Conservation (phyloP, 2,113 vertebrate genomes). For the Xiphophorus maculatus region DNA sequence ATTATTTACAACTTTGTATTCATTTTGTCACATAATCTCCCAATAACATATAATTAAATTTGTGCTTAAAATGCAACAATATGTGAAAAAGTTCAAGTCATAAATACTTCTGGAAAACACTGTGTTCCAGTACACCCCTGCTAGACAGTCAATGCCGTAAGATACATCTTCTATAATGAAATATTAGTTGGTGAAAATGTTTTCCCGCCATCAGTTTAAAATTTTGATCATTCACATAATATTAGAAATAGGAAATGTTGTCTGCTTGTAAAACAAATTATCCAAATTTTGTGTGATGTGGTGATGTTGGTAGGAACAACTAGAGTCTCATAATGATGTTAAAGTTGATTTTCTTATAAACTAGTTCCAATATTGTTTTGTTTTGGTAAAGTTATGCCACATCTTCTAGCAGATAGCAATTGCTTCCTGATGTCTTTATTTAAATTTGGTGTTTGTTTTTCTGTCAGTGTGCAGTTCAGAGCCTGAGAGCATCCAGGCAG, state of each 20-base stretch:
- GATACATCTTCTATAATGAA: neutral
- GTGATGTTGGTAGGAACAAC: no score
- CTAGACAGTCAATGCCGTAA: neutral
- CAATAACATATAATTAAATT: no score
- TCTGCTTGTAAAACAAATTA: neutral
- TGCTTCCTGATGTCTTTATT: neutral
- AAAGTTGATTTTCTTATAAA: neutral
- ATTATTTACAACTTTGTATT: no score
- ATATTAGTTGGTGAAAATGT: neutral
- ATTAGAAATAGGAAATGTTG: neutral
- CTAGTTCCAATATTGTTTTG: neutral
- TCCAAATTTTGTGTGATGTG: no score
- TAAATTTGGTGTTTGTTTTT: neutral
- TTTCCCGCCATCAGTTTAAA: no score
- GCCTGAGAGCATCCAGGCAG: conserved; percentile 90
- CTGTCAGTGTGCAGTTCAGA: conserved; percentile 95
- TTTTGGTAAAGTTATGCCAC: neutral
- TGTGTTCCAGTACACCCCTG: neutral
- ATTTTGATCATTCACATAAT: no score
- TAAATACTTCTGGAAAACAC: no score
- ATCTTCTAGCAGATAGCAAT: neutral
- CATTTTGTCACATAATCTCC: no score
- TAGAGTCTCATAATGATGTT: neutral
- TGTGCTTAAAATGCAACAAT: neutral
- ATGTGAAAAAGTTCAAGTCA: neutral